Evolutionary conservation across 1,140 invertebrate genomes (phyloP).

Genomic region (Heliconius melpomene): DNA sequence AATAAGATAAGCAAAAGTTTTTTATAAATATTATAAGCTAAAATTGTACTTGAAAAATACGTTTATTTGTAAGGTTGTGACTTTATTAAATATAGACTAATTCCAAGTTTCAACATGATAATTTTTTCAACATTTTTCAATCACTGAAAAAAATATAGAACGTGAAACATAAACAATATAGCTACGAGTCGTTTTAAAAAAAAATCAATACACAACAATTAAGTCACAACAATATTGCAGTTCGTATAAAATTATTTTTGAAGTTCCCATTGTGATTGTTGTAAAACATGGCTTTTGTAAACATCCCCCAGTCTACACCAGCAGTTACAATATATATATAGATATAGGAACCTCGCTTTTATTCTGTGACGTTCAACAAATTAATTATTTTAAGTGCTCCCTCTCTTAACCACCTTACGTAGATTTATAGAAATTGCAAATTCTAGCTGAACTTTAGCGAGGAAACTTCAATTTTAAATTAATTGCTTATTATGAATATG

Average conservation of each 20-base stretch:
- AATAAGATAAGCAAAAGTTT: too few relatives aligned
- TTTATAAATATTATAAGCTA: too few relatives aligned
- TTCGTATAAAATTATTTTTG: background rate
- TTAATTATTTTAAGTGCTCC: constrained; percentile 1
- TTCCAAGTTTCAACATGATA: too few relatives aligned
- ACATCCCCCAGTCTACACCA: background rate
- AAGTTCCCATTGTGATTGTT: background rate
- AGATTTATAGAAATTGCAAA: constrained; percentile 7
- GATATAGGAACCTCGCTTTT: background rate
- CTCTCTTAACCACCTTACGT: background rate
- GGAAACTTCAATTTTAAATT: background rate
- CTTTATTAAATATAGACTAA: too few relatives aligned
- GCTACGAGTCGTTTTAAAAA: too few relatives aligned
- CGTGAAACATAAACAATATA: too few relatives aligned
- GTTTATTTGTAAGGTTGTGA: too few relatives aligned
- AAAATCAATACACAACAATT: background rate
- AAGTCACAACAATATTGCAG: background rate
- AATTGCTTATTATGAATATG: background rate
- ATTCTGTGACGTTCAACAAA: background rate
- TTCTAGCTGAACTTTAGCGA: background rate
- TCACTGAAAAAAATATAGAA: too few relatives aligned
- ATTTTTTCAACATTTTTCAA: too few relatives aligned
- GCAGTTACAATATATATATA: background rate
- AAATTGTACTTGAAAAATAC: too few relatives aligned
- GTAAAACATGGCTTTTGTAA: background rate